phyloP scores from a whole-genome alignment of 2,888 invertebrate genomes.

The Acanthoscelides obtectus region DNA sequence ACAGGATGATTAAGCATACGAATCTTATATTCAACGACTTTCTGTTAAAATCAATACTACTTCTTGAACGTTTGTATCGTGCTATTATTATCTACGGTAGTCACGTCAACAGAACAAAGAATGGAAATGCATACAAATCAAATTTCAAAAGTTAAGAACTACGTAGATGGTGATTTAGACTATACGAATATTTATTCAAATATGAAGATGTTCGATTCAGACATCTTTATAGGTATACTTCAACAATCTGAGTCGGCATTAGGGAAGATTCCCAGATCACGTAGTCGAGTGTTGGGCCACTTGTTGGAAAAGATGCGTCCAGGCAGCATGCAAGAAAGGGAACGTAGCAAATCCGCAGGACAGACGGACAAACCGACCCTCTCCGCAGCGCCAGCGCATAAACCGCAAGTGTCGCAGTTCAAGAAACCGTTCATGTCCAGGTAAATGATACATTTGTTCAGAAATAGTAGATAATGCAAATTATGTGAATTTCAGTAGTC shows the following conservation, averaged over 20 bases:
- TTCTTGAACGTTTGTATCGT: no score
- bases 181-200: no score
- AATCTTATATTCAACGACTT: neutral
- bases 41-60: neutral
- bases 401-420: conserved; percentile 24
- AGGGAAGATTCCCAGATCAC: conserved; percentile 44
- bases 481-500: conserved; percentile 20
- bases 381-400: conserved; percentile 1
- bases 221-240: conserved; percentile 35
- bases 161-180: no score
- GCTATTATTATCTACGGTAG: neutral
- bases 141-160: neutral
- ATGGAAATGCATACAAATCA: no score
- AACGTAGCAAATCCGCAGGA: conserved; percentile 43
- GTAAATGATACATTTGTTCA: conserved; percentile 8
- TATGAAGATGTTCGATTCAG: no score
- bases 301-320: conserved; percentile 54
- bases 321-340: conserved; percentile 39
- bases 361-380: conserved; percentile 36
- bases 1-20: neutral
- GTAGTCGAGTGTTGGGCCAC: conserved; percentile 52
- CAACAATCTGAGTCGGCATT: conserved; percentile 39
- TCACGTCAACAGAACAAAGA: neutral
- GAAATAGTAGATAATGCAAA: neutral
- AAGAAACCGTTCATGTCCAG: conserved; percentile 28